Conservation (phyloP, 1,140 invertebrate genomes). For the Drosophila aff. region DNA sequence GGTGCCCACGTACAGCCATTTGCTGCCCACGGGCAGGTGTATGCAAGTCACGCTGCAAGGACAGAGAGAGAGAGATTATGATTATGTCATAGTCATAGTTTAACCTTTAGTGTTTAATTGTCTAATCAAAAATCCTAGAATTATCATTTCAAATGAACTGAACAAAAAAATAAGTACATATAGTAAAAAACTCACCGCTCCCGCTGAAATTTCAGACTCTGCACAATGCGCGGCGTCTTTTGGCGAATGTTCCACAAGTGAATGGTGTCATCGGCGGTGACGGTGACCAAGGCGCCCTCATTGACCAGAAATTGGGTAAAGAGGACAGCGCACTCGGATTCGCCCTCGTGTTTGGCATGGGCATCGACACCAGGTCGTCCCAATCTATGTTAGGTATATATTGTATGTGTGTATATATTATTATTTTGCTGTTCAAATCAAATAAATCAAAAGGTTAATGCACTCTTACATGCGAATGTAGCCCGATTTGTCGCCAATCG, state of each 20-base stretch:
- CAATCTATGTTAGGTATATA: constrained; percentile 92
- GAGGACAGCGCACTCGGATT: constrained; percentile 90
- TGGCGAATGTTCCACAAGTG: constrained; percentile 99
- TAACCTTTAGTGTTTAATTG: neutral
- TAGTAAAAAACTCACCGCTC: constrained; percentile 91
- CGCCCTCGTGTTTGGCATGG: constrained; percentile 93
- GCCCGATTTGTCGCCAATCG: constrained; percentile 98
- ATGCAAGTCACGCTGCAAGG: constrained; percentile 94
- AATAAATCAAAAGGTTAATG: constrained; percentile 7
- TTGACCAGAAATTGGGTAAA: constrained; percentile 98
- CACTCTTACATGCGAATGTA: constrained; percentile 95
- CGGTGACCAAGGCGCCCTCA: constrained; percentile 97
- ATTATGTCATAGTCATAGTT: constrained; percentile 23
- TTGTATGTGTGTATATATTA: neutral
- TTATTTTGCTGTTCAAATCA: neutral
- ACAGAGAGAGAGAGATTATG: neutral
- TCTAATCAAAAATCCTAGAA: neutral
- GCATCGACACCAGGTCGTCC: constrained; percentile 97
- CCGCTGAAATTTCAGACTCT: constrained; percentile 98
- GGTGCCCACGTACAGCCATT: constrained; percentile 99
- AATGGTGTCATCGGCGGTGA: constrained; percentile 96
- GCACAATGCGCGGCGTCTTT: constrained; percentile 97
- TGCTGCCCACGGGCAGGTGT: constrained; percentile 97
- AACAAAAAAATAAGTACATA: too few relatives aligned
- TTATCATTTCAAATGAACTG: neutral